Conservation (phyloP, 1,140 invertebrate species). For the Aphidius ervi region DNA sequence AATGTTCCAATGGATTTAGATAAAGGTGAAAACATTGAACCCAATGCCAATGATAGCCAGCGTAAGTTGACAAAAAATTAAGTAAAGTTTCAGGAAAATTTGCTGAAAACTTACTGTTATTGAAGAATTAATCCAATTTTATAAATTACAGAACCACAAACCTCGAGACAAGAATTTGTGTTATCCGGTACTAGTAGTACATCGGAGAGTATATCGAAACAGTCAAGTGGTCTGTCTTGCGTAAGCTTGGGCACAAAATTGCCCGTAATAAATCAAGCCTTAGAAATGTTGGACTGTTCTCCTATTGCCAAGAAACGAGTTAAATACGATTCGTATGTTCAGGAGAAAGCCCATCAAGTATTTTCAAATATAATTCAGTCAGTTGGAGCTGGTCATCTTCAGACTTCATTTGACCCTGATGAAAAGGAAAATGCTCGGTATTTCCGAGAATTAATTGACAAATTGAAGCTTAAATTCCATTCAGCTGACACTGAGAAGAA, state of each 20-base stretch:
- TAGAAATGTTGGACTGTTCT: slow-evolving; percentile 22
- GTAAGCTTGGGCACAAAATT: slow-evolving; percentile 21
- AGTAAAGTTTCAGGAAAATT: too few relatives aligned
- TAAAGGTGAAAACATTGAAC: too few relatives aligned
- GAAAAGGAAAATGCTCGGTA: slow-evolving; percentile 8
- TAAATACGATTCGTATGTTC: slow-evolving; percentile 6
- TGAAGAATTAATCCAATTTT: too few relatives aligned
- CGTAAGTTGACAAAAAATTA: too few relatives aligned
- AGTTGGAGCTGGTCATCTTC: slow-evolving; percentile 9
- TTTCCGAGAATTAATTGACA: slow-evolving; percentile 11
- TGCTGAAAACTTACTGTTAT: too few relatives aligned
- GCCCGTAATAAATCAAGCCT: slow-evolving; percentile 21
- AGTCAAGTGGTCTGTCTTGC: too few relatives aligned
- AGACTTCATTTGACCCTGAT: slow-evolving; percentile 6
- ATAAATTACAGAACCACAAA: too few relatives aligned
- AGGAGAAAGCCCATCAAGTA: slow-evolving; percentile 18
- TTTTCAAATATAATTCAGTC: slow-evolving; percentile 13
- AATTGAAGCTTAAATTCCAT: slow-evolving; percentile 22
- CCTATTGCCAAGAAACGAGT: slow-evolving; percentile 12
- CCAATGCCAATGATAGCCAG: too few relatives aligned
- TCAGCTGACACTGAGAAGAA: slow-evolving; percentile 13
- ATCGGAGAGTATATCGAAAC: too few relatives aligned
- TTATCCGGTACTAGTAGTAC: too few relatives aligned
- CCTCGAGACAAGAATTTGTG: too few relatives aligned
- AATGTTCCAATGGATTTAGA: too few relatives aligned